phyloP scores from a whole-genome alignment of 2,113 vertebrate species.

The Chascanopsetta lugubris region DNA sequence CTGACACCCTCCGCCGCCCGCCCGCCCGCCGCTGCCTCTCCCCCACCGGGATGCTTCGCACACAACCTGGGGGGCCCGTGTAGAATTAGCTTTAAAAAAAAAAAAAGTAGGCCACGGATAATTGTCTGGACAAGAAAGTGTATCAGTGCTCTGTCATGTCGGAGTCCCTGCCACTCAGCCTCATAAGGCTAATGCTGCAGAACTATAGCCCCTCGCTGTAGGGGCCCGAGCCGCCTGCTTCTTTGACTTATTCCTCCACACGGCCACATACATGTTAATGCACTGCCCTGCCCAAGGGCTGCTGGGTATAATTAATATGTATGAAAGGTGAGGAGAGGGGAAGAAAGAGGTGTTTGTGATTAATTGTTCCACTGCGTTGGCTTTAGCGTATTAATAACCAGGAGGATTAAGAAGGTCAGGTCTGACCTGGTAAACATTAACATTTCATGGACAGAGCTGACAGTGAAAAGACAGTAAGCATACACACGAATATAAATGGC shows the following conservation, averaged over 20 bases:
- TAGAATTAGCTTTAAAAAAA: conserved; percentile 80
- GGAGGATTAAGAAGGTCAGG: conserved; percentile 81
- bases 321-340: conserved; percentile 72
- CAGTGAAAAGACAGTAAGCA: conserved; percentile 78
- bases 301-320: conserved; percentile 75
- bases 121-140: conserved; percentile 79
- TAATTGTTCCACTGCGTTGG: conserved; percentile 74
- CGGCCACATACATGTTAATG: conserved; percentile 71
- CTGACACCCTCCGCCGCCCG: conserved; percentile 71
- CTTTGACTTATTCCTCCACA: conserved; percentile 65
- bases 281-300: conserved; percentile 62
- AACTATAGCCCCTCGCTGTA: conserved; percentile 60
- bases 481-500: conserved; percentile 80
- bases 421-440: conserved; percentile 80
- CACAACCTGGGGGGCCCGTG: conserved; percentile 74
- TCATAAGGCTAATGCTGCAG: conserved; percentile 68
- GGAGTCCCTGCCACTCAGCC: conserved; percentile 75
- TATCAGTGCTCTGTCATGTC: conserved; percentile 77
- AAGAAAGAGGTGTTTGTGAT: conserved; percentile 76
- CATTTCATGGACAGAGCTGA: conserved; percentile 79
- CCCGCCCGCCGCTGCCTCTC: conserved; percentile 65
- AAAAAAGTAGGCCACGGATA: conserved; percentile 80
- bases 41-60: conserved; percentile 67
- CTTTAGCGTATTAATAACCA: conserved; percentile 78
- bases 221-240: conserved; percentile 57